Conservation (phyloP, 2,888 invertebrate species). For the Epiperipatus broadwayi region DNA sequence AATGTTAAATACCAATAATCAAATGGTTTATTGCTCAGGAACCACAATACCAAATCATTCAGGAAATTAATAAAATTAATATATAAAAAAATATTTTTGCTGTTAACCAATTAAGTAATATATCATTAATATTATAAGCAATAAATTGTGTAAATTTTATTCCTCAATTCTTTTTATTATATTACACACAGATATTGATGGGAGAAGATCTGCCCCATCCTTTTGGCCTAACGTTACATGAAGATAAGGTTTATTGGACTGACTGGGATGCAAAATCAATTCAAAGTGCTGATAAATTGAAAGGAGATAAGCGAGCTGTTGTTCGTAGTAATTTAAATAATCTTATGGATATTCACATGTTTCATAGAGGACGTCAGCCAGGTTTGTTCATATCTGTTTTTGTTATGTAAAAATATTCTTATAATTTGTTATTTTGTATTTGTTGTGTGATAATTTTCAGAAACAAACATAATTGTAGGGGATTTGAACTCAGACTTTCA, state of each 20-base stretch:
- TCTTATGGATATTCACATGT: conserved; percentile 61
- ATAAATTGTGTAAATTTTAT: too few species aligned
- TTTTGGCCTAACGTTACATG: conserved; percentile 57
- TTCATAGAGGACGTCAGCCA: conserved; percentile 46
- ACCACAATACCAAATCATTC: too few species aligned
- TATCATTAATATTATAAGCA: too few species aligned
- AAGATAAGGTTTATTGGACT: conserved; percentile 60
- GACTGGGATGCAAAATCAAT: conserved; percentile 62
- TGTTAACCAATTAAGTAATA: too few species aligned
- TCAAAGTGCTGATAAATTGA: conserved; percentile 53
- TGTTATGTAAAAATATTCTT: background rate
- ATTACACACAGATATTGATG: too few species aligned
- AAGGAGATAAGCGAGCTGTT: conserved; percentile 44
- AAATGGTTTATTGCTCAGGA: too few species aligned
- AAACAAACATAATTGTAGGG: too few species aligned
- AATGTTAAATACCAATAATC: too few species aligned
- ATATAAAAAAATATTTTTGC: too few species aligned
- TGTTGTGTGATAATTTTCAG: conserved; percentile 1
- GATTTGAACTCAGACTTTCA: too few species aligned
- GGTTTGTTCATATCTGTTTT: conserved; percentile 16
- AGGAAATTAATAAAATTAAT: too few species aligned
- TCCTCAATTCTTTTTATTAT: too few species aligned
- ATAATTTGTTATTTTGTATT: conserved; percentile 11
- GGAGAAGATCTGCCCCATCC: conserved; percentile 53
- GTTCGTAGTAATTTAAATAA: conserved; percentile 49